These are phyloP conservation scores for Tachuris rubrigastra DNA, from an alignment of 2,113 vertebrate species.

Conservation along the genomic window DNA sequence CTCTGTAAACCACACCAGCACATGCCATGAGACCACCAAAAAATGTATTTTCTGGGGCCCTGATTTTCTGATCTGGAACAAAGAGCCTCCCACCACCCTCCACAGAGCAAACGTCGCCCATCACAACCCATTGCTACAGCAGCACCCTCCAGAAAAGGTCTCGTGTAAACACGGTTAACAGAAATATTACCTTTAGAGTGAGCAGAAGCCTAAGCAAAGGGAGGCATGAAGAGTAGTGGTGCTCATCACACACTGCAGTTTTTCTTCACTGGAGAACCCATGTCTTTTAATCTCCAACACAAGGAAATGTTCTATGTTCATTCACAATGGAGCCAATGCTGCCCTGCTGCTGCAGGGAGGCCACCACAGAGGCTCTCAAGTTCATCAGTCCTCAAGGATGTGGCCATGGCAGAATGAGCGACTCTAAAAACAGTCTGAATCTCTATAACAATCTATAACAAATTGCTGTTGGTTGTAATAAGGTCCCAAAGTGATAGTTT, in stretches of 20 bases:
- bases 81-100: background rate
- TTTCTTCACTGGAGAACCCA: background rate
- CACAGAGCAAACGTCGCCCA: background rate
- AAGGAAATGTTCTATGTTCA: background rate
- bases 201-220: accelerated
- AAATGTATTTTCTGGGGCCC: background rate
- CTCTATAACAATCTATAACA: background rate
- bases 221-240: background rate
- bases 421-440: background rate
- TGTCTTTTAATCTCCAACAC: background rate
- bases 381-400: background rate
- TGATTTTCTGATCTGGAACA: background rate
- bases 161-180: accelerated
- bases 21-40: background rate
- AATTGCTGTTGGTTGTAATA: background rate
- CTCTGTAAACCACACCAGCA: background rate
- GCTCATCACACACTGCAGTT: background rate
- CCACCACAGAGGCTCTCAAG: accelerated
- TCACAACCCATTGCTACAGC: accelerated
- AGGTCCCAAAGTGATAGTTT: background rate
- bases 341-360: background rate
- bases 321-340: background rate
- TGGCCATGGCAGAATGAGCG: background rate
- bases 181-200: background rate
- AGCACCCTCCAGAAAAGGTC: background rate